Conservation (phyloP, 2,888 invertebrate genomes). For the Lordiphosa andalusiaca region DNA sequence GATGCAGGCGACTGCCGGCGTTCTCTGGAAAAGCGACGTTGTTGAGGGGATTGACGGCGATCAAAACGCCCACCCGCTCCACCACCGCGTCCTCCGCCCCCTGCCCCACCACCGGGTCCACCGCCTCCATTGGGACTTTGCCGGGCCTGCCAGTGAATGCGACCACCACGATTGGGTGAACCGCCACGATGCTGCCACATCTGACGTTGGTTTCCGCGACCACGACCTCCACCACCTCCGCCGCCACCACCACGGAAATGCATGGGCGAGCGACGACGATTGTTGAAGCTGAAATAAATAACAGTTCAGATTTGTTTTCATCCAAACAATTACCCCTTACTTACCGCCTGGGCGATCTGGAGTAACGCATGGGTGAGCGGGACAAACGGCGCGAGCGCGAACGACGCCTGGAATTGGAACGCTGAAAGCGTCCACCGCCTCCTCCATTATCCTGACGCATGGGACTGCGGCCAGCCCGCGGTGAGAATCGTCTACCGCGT, state of each 20-base stretch:
- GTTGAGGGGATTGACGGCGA: constrained; percentile 63
- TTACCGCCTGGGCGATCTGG: constrained; percentile 79
- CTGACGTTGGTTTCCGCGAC: constrained; percentile 64
- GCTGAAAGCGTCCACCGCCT: constrained; percentile 65
- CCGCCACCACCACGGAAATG: constrained; percentile 64
- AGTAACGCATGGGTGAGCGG: constrained; percentile 77
- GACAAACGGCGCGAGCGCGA: constrained; percentile 78
- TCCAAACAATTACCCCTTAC: constrained; percentile 7
- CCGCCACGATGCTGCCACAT: constrained; percentile 61
- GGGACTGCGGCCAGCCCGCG: constrained; percentile 64
- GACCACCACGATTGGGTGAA: constrained; percentile 67
- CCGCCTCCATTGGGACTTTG: constrained; percentile 68
- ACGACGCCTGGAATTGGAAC: constrained; percentile 77
- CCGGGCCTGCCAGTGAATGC: constrained; percentile 74
- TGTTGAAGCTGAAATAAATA: constrained; percentile 65
- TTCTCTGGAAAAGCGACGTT: constrained; percentile 60
- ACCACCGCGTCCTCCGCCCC: constrained; percentile 59
- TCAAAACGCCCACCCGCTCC: constrained; percentile 52
- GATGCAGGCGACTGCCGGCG: constrained; percentile 60
- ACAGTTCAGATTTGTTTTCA: too few species aligned
- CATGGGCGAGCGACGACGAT: constrained; percentile 76
- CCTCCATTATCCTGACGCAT: constrained; percentile 65
- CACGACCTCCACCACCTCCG: constrained; percentile 53
- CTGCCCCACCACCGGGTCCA: constrained; percentile 42
- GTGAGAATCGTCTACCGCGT: constrained; percentile 61